phyloP scores from a whole-genome alignment of 2,888 invertebrate genomes.

The Ariolimax columbianus region DNA sequence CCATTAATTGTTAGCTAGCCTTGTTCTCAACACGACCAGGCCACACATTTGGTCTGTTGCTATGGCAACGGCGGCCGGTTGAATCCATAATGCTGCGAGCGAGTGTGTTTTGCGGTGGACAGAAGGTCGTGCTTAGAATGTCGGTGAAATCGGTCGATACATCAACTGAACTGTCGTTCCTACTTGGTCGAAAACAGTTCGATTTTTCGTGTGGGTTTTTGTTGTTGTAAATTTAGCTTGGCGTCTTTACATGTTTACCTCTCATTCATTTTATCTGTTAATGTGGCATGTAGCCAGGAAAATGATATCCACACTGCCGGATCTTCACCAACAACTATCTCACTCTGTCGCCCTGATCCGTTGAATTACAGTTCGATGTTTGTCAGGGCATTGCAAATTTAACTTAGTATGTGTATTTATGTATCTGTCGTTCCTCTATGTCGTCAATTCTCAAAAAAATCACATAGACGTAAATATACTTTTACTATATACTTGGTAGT shows the following conservation, averaged over 20 bases:
- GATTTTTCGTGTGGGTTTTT: background rate
- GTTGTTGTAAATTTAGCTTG: background rate
- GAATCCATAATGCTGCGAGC: constrained; percentile 2
- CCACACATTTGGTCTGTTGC: constrained; percentile 13
- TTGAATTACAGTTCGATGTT: too few species aligned
- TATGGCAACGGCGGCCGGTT: constrained; percentile 30
- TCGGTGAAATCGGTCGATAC: background rate
- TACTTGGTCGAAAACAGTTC: background rate
- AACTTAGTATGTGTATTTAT: too few species aligned
- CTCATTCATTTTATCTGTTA: too few species aligned
- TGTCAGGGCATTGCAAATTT: too few species aligned
- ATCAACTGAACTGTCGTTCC: background rate
- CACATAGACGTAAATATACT: too few species aligned
- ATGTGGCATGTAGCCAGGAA: too few species aligned
- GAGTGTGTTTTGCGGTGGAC: constrained; percentile 21
- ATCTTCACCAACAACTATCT: too few species aligned
- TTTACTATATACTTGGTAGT: too few species aligned
- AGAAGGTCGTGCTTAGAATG: background rate
- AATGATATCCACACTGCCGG: too few species aligned
- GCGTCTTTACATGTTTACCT: background rate
- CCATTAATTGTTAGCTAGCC: constrained; percentile 1
- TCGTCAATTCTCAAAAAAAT: too few species aligned
- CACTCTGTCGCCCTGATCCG: too few species aligned
- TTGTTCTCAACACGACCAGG: background rate
- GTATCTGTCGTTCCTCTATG: too few species aligned